Base-by-base conservation (phyloP, 2,797 vertebrate genomes). In the Chanos chanos region DNA sequence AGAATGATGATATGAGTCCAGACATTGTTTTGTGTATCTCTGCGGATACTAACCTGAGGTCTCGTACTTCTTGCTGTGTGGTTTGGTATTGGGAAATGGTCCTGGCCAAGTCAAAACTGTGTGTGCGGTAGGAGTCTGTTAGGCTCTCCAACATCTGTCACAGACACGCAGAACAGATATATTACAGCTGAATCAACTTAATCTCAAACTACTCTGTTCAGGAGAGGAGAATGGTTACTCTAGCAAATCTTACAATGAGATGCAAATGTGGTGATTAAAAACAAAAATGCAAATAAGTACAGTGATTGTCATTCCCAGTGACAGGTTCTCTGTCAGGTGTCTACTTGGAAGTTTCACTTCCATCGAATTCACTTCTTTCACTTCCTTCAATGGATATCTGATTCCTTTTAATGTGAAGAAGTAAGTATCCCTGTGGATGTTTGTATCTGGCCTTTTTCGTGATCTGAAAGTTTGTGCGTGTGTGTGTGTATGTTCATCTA, bases 121-220 rank as follows among this genome's bases (percentile, higher is more conserved):
- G 87, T 43, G 53, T 60, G 69, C 87, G 88, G 72, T 85, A 85
- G 36, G 73, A 81, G 56, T 85, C 87, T 49, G 84, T 81, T 33
- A 93, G 70, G 70, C 86, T 82, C 74, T 90, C 87, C 58, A 92
- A 45, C 0, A 59, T 83, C 90, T 92, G 77, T 74, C 21, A 58
- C 7, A 15, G 2, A 57, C 41, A 74, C 22, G 66, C 50, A 52
- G 43, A 13, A 9, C 41, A 66, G 40, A 22, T n/a, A 59, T 25
- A 16, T 64, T 51, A 63, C 61, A 24, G 33, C 25, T 49, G 25
- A 4, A 25, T 30, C 1, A 27, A 5, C 12, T 24, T 25, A 28
- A 19, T 18, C 7, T 5, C 2, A n/a, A 34, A 37, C 12, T 37
- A 5, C 34, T 37, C n/a, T n/a, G n/a, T n/a, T n/a, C n/a, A n/a